A percentile compares a stretch with the other conserved stretches of the same genome.
Evolutionary conservation across 2,888 invertebrate genomes (phyloP).

Genomic region (Cryptocheilus praepositus): DNA sequence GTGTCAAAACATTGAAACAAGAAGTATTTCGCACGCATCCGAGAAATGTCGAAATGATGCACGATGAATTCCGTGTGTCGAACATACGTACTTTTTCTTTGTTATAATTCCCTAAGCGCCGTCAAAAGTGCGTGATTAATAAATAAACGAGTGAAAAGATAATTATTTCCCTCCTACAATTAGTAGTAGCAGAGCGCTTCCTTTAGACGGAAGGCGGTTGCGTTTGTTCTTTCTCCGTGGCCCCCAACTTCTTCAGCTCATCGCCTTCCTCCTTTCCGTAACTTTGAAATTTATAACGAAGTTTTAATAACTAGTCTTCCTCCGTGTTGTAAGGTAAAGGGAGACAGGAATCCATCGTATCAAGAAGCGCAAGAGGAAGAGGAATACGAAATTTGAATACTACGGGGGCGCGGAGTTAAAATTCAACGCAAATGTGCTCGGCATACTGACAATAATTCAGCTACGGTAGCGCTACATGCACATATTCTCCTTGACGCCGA

Average conservation of each 20-base stretch:
- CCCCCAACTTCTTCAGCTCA: conserved; percentile 18
- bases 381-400: conserved; percentile 31
- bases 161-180: conserved; percentile 17
- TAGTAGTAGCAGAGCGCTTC: conserved; percentile 26
- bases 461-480: too few relatives aligned
- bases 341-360: conserved; percentile 36
- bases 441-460: too few relatives aligned
- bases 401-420: conserved; percentile 22
- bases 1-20: too few relatives aligned
- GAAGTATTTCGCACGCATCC: too few relatives aligned
- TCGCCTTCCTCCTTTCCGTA: conserved; percentile 28
- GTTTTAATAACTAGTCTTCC: conserved; percentile 52
- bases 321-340: conserved; percentile 12
- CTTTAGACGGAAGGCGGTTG: conserved; percentile 19
- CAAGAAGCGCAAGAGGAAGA: conserved; percentile 30
- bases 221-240: conserved; percentile 30
- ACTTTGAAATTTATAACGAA: conserved; percentile 55
- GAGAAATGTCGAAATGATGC: too few relatives aligned
- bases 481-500: too few relatives aligned
- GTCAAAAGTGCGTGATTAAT: conserved; percentile 9
- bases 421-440: conserved; percentile 17
- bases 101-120: too few relatives aligned
- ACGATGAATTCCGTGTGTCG: too few relatives aligned
- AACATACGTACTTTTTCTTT: too few relatives aligned
- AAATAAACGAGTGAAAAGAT: conserved; percentile 9